Evolutionary conservation across 2,888 invertebrate species (phyloP).

Genomic region (Subacronicta megacephala): DNA sequence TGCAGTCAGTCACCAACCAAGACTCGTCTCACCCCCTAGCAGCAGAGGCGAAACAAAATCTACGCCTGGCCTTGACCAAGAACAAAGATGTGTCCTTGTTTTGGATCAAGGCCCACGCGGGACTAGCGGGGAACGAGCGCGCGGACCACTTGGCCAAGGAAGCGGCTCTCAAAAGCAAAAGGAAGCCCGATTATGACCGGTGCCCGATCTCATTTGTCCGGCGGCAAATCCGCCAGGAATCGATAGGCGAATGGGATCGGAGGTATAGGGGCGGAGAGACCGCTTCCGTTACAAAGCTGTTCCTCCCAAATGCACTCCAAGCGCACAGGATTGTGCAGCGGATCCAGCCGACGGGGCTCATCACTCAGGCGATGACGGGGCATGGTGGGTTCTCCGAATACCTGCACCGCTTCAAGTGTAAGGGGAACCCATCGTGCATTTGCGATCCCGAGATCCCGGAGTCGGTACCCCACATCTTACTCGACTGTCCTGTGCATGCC

Average conservation of each 20-base stretch:
- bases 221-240: neutral
- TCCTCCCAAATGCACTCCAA: neutral
- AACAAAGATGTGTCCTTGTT: conserved; percentile 2
- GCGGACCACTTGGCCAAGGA: conserved; percentile 1
- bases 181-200: neutral
- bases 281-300: neutral
- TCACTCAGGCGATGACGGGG: neutral
- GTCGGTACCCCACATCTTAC: neutral
- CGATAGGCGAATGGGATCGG: neutral
- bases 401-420: conserved; percentile 4
- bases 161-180: neutral
- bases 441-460: neutral
- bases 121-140: neutral
- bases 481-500: neutral
- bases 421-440: conserved; percentile 1
- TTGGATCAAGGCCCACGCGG: conserved; percentile 1
- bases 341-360: neutral
- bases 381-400: conserved; percentile 7
- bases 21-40: conserved; percentile 1
- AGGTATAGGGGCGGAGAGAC: neutral
- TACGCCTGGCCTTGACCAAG: neutral
- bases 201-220: neutral
- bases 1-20: conserved; percentile 1
- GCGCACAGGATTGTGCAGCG: neutral
- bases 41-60: conserved; percentile 2